Percentiles rank a stretch among this genome's conserved stretches.
Conservation (phyloP, 1,140 invertebrate species). For the Vanessa atalanta region DNA sequence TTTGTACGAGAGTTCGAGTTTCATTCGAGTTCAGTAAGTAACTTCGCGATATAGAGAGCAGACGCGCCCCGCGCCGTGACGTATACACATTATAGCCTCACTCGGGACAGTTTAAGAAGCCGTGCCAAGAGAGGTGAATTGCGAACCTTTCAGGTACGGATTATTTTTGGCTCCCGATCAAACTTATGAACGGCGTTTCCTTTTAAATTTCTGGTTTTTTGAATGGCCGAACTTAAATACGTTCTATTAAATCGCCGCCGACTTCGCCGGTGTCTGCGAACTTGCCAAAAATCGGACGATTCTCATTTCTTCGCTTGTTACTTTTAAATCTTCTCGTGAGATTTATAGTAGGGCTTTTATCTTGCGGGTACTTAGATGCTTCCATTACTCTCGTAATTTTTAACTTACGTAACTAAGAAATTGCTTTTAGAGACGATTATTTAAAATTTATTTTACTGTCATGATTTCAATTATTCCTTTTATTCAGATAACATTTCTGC, state of each 20-base stretch:
- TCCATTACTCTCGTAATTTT: constrained; percentile 5
- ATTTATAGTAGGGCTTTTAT: constrained; percentile 35
- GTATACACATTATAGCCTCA: constrained; percentile 44
- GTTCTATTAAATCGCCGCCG: constrained; percentile 52
- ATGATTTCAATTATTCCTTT: too few species aligned
- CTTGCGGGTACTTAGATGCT: constrained; percentile 1
- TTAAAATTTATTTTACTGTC: not conserved
- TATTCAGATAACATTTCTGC: too few species aligned
- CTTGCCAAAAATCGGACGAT: constrained; percentile 46
- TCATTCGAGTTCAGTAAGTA: too few species aligned
- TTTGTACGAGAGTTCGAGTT: too few species aligned
- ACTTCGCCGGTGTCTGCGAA: constrained; percentile 37
- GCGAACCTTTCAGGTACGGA: constrained; percentile 68
- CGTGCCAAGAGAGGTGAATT: constrained; percentile 67
- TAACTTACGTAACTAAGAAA: not conserved
- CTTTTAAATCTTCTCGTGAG: constrained; percentile 29
- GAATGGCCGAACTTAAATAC: constrained; percentile 55
- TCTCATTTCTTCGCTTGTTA: constrained; percentile 36
- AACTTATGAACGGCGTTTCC: constrained; percentile 65
- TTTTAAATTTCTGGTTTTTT: constrained; percentile 61
- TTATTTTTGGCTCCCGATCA: constrained; percentile 73
- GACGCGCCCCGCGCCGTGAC: not conserved
- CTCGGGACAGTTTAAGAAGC: constrained; percentile 56
- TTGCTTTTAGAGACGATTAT: not conserved
- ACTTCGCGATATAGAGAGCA: not conserved